Conservation (phyloP, 1,140 invertebrate species). For the Dendrolimus kikuchii region DNA sequence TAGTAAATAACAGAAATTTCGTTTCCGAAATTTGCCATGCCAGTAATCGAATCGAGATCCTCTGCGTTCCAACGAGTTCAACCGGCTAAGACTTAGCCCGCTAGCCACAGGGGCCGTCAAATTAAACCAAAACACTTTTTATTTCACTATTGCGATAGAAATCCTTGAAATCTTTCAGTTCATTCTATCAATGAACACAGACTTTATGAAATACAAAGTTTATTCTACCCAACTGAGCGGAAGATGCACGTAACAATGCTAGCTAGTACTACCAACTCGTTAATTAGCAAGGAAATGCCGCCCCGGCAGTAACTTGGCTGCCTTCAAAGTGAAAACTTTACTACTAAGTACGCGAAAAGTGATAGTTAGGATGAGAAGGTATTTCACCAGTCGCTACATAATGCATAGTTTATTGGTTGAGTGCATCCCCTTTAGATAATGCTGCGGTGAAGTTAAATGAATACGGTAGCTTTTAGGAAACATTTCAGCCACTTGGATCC, state of each 20-base stretch:
- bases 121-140: no score
- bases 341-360: slow-evolving; percentile 20
- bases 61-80: no score
- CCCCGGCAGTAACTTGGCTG: slow-evolving; percentile 14
- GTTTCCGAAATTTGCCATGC: no score
- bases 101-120: no score
- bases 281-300: slow-evolving; percentile 19
- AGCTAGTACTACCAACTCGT: slow-evolving; percentile 10
- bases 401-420: slow-evolving; percentile 12
- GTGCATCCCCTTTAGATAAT: neutral
- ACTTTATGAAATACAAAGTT: slow-evolving; percentile 17
- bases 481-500: neutral
- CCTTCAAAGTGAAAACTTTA: slow-evolving; percentile 19
- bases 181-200: slow-evolving; percentile 3
- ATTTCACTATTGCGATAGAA: no score
- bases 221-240: slow-evolving; percentile 11
- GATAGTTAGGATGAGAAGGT: slow-evolving; percentile 15
- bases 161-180: no score
- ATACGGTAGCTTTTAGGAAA: neutral
- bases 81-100: no score
- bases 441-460: slow-evolving; percentile 1
- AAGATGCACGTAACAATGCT: slow-evolving; percentile 18
- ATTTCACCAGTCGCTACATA: slow-evolving; percentile 9
- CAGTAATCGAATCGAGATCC: no score
- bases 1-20: no score